Base-by-base conservation (phyloP, 2,113 vertebrate species). In the Chascanopsetta lugubris region DNA sequence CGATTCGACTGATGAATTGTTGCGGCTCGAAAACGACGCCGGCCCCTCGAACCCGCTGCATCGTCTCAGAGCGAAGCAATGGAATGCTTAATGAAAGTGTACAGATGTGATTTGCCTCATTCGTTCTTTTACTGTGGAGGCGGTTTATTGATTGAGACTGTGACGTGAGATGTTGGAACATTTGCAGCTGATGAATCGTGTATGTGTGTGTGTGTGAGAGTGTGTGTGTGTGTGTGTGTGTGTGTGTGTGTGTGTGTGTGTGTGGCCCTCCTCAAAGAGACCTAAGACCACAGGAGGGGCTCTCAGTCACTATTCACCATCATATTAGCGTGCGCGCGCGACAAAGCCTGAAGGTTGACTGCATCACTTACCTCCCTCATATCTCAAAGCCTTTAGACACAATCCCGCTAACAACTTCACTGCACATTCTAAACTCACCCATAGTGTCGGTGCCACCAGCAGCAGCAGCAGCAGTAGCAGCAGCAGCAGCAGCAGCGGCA, bases 171-270 rank as follows among this genome's bases (percentile, higher is more conserved):
- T 61, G 68, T 58, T 69, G 71, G 51, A 46, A 68, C 70, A 67
- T 64, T 76, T 74, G 49, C 49, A 69, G 73, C 20, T 66, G 67
- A 77, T 82, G 26, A 56, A 68, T 69, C 36, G 51, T 64, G 59
- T 60, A 8, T 30, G 5, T 30, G 29, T 30, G 29, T 30, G 29
- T 4, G 4, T 30, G 29, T n/a, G 4, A 13, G 34, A 11, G 32
- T 13, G 11, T 34, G 32, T 17, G 43, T 60, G 59, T 57, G 73
- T 63, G 1, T 72, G 13, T 24, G 12, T 7, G 60, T 59, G 59
- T 2, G 22, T 62, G 4, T 38, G 34, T 34, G 32, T 13, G 11
- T 34, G 32, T 38, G 34, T 38, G 32, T 36, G 43, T 60, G 67
- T 56, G 72, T n/a, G 57, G 38, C 17, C 58, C 49, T 62, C 30